Conservation (phyloP, 2,113 vertebrate genomes). For the Nettapus auritus region DNA sequence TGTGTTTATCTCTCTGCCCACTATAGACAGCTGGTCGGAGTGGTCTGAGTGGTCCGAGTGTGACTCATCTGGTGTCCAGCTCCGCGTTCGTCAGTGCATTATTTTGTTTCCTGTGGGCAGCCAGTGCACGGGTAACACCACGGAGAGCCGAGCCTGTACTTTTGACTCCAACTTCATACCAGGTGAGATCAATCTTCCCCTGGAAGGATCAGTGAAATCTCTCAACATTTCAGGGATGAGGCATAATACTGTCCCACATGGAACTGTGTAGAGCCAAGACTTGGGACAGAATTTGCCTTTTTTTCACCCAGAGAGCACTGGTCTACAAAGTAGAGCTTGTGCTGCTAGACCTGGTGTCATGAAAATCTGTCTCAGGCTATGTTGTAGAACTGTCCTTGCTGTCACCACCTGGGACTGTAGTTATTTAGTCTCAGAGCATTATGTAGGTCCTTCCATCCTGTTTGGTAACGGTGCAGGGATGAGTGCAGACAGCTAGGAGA, state of each 20-base stretch:
- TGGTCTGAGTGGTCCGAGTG: conserved; percentile 96
- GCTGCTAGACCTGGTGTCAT: background rate
- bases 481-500: background rate
- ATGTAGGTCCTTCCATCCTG: background rate
- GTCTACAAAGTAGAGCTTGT: fast-evolving
- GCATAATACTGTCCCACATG: too few relatives aligned
- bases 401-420: background rate
- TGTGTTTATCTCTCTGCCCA: background rate
- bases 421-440: background rate
- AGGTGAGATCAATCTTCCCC: conserved; percentile 76
- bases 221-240: fast-evolving
- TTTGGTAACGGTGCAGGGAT: background rate
- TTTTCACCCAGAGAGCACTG: background rate
- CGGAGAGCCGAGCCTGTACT: conserved; percentile 84
- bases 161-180: conserved; percentile 92
- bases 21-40: conserved; percentile 93
- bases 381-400: background rate
- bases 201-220: background rate
- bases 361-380: background rate
- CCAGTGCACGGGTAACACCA: conserved; percentile 91
- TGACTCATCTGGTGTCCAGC: conserved; percentile 82
- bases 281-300: background rate
- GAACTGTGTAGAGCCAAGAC: background rate
- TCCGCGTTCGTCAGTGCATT: conserved; percentile 87
- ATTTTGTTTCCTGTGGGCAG: conserved; percentile 90